Evolutionary conservation across 2,797 vertebrate species (phyloP).

Genomic region (Anableps anableps): DNA sequence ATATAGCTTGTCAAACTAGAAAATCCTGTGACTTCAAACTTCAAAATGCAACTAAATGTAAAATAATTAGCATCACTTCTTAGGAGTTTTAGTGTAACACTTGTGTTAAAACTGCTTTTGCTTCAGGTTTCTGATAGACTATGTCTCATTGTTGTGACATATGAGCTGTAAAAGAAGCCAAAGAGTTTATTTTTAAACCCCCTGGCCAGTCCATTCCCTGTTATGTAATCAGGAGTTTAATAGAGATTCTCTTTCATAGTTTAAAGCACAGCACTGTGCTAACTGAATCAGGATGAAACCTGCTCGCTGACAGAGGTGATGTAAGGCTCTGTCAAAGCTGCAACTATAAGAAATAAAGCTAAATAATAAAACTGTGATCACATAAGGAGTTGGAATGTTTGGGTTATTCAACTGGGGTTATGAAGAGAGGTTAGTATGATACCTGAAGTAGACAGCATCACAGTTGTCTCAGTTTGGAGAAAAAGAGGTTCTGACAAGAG

Average conservation of each 20-base stretch:
- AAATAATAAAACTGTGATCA: neutral
- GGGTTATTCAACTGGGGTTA: too few relatives aligned
- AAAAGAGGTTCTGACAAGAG: neutral
- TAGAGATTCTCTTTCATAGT: conserved; percentile 53
- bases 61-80: conserved; percentile 14
- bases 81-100: conserved; percentile 18
- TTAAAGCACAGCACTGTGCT: conserved; percentile 25
- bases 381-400: neutral
- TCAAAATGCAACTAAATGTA: neutral
- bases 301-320: conserved; percentile 7
- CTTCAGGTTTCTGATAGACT: conserved; percentile 30
- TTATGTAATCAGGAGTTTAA: conserved; percentile 57
- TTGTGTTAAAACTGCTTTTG: conserved; percentile 35
- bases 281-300: conserved; percentile 9
- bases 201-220: conserved; percentile 36
- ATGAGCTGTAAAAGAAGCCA: conserved; percentile 34
- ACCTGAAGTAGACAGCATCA: neutral
- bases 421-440: neutral
- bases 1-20: neutral
- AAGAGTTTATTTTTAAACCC: conserved; percentile 37
- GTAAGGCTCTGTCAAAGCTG: conserved; percentile 4
- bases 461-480: neutral
- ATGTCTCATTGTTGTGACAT: conserved; percentile 46
- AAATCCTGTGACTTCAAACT: conserved; percentile 37
- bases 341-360: neutral